These are phyloP conservation scores for Ellobius talpinus DNA, from an alignment of 2,113 vertebrate species.

Conservation along the genomic window DNA sequence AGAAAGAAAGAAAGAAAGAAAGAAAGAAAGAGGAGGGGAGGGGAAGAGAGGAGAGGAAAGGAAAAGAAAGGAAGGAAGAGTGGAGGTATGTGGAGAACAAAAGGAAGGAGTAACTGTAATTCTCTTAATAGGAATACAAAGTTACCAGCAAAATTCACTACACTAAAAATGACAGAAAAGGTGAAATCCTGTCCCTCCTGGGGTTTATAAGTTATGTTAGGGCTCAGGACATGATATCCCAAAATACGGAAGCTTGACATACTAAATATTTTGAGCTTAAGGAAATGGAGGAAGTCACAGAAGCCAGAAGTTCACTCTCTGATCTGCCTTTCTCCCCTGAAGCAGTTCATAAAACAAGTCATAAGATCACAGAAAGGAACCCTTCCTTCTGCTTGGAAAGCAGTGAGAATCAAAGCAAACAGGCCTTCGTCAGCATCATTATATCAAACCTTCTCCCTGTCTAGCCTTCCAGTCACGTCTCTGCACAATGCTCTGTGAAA, in stretches of 20 bases:
- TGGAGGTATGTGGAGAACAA: neutral
- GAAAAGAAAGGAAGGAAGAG: accelerated
- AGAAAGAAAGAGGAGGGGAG: neutral
- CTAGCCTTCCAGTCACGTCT: neutral
- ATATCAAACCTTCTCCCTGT: neutral
- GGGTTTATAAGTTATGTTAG: neutral
- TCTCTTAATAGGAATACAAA: neutral
- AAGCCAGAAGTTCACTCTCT: neutral
- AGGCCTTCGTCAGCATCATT: neutral
- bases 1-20: neutral
- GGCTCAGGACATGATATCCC: neutral
- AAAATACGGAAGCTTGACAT: neutral
- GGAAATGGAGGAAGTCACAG: neutral
- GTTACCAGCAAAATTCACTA: neutral
- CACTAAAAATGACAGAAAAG: neutral
- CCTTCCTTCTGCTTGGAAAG: neutral
- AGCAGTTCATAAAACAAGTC: neutral
- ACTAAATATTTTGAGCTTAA: neutral
- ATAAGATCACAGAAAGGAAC: neutral
- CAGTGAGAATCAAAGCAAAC: neutral
- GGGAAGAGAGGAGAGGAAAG: accelerated
- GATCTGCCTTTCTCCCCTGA: neutral
- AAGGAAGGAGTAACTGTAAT: neutral
- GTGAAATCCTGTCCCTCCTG: neutral
- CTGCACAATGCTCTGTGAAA: neutral